Base-by-base conservation (phyloP, 2,888 invertebrate species). In the Abrostola triplasia region DNA sequence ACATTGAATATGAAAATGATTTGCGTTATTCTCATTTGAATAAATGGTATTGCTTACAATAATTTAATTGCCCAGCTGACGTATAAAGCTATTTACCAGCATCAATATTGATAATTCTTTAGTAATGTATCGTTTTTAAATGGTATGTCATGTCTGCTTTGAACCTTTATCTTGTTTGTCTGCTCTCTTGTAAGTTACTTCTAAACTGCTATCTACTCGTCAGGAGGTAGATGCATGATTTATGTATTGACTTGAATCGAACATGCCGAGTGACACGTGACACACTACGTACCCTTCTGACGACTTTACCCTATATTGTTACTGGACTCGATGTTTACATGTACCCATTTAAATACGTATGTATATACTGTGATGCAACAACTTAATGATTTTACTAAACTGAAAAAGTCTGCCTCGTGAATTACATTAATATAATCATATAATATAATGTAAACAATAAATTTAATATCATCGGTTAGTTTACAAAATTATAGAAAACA, bases 141-240 rank as follows among this genome's bases (percentile, higher is more conserved):
- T 53, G 48, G 44, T 71, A 71, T 36, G 4, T 64, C 60, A 50
- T 35, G 57, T 79, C 67, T 77, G 75, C 78, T 80, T 81, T 84
- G 86, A 85, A 87, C 84, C 77, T 83, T 86, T 91, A 90, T 90
- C 89, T 83, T 88, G 84, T 89, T 88, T 90, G 82, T 79, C 76
- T 80, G 76, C 74, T 62, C 70, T 68, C 73, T 66, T 76, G 75
- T 73, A 84, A 80, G 83, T 84, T 84, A 82, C 75, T 83, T 82
- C 80, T 81, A 84, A 84, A 78, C 77, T 69, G 66, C 69, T 82
- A 82, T 79, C 80, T 78, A 40, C 47, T 64, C 57, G 77, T 79
- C 77, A 78, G 77, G 63, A 64, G 66, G 50, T 63, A 75, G 72
- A 66, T 76, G 74, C 71, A 81, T 82, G 79, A 82, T 84, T 80